Conservation (phyloP, 2,797 vertebrate species). For the Eulemur coronatus region DNA sequence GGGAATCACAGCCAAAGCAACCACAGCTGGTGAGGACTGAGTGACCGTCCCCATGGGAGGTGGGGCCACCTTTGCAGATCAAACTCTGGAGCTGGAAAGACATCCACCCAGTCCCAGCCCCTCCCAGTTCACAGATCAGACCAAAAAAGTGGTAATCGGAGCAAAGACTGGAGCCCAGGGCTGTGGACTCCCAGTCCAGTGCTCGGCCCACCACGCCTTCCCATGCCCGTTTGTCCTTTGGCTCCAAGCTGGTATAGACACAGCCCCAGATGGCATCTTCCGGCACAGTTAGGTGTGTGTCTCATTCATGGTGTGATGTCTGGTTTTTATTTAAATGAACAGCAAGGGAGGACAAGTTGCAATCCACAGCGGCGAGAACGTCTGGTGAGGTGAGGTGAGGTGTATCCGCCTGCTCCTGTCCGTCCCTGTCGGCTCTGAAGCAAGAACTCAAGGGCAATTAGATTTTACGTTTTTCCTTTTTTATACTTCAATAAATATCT, state of each 20-base stretch:
- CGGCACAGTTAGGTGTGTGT: neutral
- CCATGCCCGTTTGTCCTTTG: neutral
- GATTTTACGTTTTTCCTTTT: conserved; percentile 70
- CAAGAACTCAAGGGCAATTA: conserved; percentile 77
- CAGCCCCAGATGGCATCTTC: neutral
- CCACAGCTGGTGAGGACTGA: neutral
- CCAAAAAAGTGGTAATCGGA: accelerated
- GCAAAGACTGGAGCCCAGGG: neutral
- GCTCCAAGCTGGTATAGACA: neutral
- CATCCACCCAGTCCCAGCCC: neutral
- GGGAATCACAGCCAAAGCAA: neutral
- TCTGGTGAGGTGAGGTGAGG: neutral
- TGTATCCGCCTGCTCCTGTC: neutral
- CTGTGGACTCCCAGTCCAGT: neutral
- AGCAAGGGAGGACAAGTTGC: neutral
- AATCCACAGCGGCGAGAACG: neutral
- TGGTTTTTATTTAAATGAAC: conserved; percentile 75
- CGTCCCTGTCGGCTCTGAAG: conserved; percentile 56
- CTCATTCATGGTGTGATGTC: conserved; percentile 26
- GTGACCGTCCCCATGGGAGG: accelerated
- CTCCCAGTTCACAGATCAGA: neutral
- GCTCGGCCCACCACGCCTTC: neutral
- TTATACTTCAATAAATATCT: conserved; percentile 83
- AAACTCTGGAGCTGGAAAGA: neutral
- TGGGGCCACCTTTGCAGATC: neutral